Percentiles rank a stretch among this genome's conserved stretches.
Conservation (phyloP, 1,140 invertebrate species). For the Sinella curviseta region DNA sequence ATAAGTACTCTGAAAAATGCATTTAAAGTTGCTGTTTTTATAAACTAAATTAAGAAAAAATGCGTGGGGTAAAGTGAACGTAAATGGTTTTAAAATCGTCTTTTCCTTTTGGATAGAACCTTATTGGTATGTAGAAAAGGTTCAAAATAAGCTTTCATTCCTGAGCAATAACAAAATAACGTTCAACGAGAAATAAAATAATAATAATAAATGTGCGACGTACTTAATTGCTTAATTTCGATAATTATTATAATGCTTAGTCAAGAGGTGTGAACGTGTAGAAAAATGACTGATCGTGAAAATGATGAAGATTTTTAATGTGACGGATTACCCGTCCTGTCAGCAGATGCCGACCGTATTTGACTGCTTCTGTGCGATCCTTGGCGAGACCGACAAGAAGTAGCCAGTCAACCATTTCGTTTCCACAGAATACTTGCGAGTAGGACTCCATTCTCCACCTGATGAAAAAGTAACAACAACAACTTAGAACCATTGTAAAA, state of each 20-base stretch:
- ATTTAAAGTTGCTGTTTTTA: no score
- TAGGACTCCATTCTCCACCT: slow-evolving; percentile 74
- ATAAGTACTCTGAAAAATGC: no score
- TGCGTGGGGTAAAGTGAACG: neutral
- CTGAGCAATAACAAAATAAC: neutral
- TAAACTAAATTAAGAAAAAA: no score
- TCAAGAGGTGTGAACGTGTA: slow-evolving; percentile 52
- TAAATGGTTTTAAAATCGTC: no score
- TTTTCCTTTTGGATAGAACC: no score
- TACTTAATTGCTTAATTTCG: neutral
- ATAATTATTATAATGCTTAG: neutral
- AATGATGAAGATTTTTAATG: slow-evolving; percentile 77
- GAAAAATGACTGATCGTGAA: slow-evolving; percentile 62
- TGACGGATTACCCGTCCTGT: slow-evolving; percentile 80
- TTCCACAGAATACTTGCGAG: slow-evolving; percentile 76
- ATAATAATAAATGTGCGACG: no score
- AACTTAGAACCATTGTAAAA: slow-evolving; percentile 18
- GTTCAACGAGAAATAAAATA: neutral
- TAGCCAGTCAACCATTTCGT: slow-evolving; percentile 82
- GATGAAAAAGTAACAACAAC: slow-evolving; percentile 29
- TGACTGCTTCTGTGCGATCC: slow-evolving; percentile 73
- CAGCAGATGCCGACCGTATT: slow-evolving; percentile 79
- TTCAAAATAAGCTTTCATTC: neutral
- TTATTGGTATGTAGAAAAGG: no score
- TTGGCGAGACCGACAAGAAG: slow-evolving; percentile 72